Conservation (phyloP, 2,797 vertebrate species). For the Xiphorhynchus erythropygius region DNA sequence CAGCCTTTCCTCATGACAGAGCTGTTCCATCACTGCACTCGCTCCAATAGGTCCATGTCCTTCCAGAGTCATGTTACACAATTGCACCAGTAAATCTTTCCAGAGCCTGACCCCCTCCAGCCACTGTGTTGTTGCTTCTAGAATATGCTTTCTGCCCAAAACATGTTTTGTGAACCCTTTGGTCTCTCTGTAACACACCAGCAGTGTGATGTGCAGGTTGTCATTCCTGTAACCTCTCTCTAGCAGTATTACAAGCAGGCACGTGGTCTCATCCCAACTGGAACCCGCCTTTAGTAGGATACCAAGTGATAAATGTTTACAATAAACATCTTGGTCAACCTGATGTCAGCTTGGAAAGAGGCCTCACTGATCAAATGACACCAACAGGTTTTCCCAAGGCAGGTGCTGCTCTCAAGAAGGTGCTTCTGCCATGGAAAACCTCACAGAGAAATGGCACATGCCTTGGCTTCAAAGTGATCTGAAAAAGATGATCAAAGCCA, state of each 20-base stretch:
- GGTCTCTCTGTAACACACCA: not conserved
- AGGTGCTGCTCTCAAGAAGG: not conserved
- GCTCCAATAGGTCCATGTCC: not conserved
- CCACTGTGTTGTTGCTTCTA: not conserved
- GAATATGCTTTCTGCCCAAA: not conserved
- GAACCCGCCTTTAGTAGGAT: not conserved
- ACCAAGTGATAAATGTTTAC: not conserved
- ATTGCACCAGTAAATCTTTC: not conserved
- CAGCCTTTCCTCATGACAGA: not conserved
- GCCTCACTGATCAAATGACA: not conserved
- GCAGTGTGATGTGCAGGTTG: not conserved
- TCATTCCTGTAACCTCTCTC: not conserved
- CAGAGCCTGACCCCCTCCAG: not conserved
- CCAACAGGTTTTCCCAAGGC: not conserved
- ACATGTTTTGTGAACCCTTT: not conserved
- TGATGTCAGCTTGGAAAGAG: not conserved
- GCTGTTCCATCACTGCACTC: not conserved
- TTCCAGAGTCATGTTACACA: not conserved
- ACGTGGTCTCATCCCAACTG: not conserved
- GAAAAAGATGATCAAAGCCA: not conserved
- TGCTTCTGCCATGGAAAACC: not conserved
- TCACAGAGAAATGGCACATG: accelerated
- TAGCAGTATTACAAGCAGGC: conserved; percentile 21
- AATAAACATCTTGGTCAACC: conserved; percentile 19
- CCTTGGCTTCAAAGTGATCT: not conserved